Base-by-base conservation (phyloP, 2,797 vertebrate genomes). In the Falco berigora region DNA sequence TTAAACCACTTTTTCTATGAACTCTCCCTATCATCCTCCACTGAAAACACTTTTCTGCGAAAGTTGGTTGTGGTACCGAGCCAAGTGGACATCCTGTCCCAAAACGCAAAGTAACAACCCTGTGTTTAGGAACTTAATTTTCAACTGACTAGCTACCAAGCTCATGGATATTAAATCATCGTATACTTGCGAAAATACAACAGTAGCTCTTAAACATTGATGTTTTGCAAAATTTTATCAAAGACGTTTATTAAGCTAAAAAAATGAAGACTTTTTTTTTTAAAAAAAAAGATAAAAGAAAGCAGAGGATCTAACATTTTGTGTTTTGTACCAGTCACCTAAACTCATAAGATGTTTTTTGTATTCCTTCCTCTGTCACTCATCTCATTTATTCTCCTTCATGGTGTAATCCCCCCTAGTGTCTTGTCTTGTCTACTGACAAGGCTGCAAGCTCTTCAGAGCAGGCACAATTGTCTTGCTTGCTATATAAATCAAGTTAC, bases 381-480 rank as follows among this genome's bases (percentile, higher is more conserved):
- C 96, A 96, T 88, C 68, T 91, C 85, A 92, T 94, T 97, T 95
- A 92, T 96, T 96, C 62, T 88, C 82, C 95, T 78, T 84, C 82
- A 73, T 49, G 62, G 79, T 90, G 50, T 71, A 95, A 96, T 96
- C 91, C 85, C 90, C 40, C 42, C 79, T 55, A 95, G 92, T 91
- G 82, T 78, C 94, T 94, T 84, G 90, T 96, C 95, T 96, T 94
- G 66, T 92, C 91, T 97, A 55, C 90, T 97, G 94, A 96, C 96
- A 96, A 96, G 50, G 85, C 92, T 94, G 92, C 91, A 88, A 94
- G 95, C 91, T 92, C 96, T 95, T 96, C 91, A 92, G 94, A 96
- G 82, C 46, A 91, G 72, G 72, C 87, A 92, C 95, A 95, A 96
- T 94, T 96, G 95, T 96, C 91, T 96, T 83, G 68, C 89, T 91